Percentiles rank a stretch among this genome's conserved stretches.
phyloP scores from a whole-genome alignment of 2,888 invertebrate species.

The Drosophila percnosoma region DNA sequence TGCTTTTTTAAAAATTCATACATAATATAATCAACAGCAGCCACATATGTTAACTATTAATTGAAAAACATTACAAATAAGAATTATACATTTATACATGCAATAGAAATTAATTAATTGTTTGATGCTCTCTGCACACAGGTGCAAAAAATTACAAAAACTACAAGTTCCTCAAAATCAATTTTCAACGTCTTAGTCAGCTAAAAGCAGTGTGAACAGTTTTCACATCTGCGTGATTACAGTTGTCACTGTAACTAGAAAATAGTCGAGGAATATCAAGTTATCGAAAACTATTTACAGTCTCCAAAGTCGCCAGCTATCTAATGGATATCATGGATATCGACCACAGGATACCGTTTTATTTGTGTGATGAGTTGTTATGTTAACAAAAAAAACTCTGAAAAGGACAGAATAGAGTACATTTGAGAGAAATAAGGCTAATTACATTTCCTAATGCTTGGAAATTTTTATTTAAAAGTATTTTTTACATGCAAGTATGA shows the following conservation, averaged over 20 bases:
- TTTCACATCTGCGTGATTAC: background rate
- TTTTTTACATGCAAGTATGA: slow-evolving; percentile 80
- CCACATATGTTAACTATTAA: background rate
- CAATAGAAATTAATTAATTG: background rate
- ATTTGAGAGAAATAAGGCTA: slow-evolving; percentile 9
- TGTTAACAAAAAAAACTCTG: background rate
- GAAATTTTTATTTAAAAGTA: slow-evolving; percentile 76
- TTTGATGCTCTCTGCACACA: background rate
- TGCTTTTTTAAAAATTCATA: background rate
- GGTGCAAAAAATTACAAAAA: background rate
- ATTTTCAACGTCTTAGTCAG: background rate
- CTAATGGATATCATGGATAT: background rate
- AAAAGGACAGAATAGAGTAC: background rate
- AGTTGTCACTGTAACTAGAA: background rate
- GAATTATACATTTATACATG: background rate
- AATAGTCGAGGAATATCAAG: background rate
- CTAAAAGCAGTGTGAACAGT: background rate
- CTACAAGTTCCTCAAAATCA: background rate
- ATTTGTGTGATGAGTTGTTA: background rate
- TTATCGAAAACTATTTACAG: background rate
- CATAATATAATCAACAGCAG: background rate
- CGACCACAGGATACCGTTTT: background rate
- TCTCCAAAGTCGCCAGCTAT: background rate
- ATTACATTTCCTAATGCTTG: slow-evolving; percentile 69
- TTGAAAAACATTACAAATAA: background rate